Conservation (phyloP, 2,888 invertebrate genomes). For the Hydrotaea diabolus region DNA sequence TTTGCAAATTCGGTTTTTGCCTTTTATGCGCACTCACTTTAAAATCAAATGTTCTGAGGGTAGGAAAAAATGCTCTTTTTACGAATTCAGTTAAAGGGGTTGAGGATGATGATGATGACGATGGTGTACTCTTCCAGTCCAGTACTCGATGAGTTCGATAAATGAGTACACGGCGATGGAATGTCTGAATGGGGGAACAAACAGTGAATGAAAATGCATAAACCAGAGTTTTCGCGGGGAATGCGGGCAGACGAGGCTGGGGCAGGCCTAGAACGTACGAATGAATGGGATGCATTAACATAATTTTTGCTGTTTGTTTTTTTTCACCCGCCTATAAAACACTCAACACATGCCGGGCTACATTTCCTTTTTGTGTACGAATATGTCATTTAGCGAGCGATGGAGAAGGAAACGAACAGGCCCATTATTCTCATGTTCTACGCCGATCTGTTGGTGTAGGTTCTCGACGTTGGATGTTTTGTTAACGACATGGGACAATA, state of each 20-base stretch:
- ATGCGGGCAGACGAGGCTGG: not conserved
- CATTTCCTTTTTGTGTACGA: slow-evolving; percentile 3
- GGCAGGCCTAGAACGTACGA: not conserved
- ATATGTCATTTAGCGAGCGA: not conserved
- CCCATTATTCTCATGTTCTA: slow-evolving; percentile 25
- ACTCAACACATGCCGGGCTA: slow-evolving; percentile 15
- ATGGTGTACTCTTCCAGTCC: not conserved
- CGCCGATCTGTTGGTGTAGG: not conserved
- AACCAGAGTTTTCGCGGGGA: not conserved
- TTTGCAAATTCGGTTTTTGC: not conserved
- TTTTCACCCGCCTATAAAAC: slow-evolving; percentile 47
- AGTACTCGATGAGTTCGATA: not conserved
- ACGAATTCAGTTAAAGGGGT: slow-evolving; percentile 22
- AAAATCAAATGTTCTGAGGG: slow-evolving; percentile 35
- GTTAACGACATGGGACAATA: slow-evolving; percentile 1
- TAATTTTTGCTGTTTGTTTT: slow-evolving; percentile 54
- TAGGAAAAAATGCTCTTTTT: slow-evolving; percentile 26
- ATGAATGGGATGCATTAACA: slow-evolving; percentile 59
- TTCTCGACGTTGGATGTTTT: no score
- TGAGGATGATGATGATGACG: slow-evolving; percentile 1
- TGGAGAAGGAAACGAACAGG: not conserved
- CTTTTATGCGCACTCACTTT: slow-evolving; percentile 4
- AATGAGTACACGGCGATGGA: slow-evolving; percentile 17
- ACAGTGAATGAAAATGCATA: slow-evolving; percentile 26
- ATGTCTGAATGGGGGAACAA: slow-evolving; percentile 9